Base-by-base conservation (phyloP, 1,140 invertebrate genomes). In the Drosophila novamexicana region DNA sequence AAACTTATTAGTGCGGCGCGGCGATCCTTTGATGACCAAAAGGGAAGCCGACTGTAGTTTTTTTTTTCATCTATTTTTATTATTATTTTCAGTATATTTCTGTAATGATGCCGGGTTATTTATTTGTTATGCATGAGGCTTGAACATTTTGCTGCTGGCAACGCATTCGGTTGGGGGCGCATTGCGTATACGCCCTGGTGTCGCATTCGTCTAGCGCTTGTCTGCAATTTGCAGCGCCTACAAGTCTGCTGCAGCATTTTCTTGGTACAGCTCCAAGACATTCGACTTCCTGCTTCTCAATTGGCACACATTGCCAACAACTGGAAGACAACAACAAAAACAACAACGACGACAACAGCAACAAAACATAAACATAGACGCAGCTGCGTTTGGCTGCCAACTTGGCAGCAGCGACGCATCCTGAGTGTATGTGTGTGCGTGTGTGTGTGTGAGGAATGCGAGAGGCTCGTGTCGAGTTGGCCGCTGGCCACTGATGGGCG, bases 221-320 rank as follows among this genome's bases (percentile, higher is more conserved):
- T 79, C 76, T 77, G 81, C 84, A 83, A 88, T 88, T 75, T 77
- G 61, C 50, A 91, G 88, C 82, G 88, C 82, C 88, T 84, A 88
- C 71, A 79, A 91, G 88, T 91, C 88, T 90, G 59, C 78, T 85
- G 73, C 81, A 78, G 72, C 71, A 81, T 53, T 73, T 76, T 72
- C 58, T 79, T 72, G 59, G 66, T 64, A 63, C 42, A 64, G 59
- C 74, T 68, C n/a, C 74, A 75, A 77, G 77, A 67, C 50, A 50
- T 52, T 45, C 22, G 18, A 57, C 37, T 71, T 79, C 59, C 62
- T 66, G 44, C 22, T 62, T 29, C 29, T 40, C 2, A 8, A 63
- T 69, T 68, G 59, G 61, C 66, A 72, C 63, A 61, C 61, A 59
- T 65, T 44, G 61, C 32, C 42, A 63, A 14, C 70, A 65, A 39